phyloP scores from a whole-genome alignment of 2,888 invertebrate species.

The Synanthedon tipuliformis region DNA sequence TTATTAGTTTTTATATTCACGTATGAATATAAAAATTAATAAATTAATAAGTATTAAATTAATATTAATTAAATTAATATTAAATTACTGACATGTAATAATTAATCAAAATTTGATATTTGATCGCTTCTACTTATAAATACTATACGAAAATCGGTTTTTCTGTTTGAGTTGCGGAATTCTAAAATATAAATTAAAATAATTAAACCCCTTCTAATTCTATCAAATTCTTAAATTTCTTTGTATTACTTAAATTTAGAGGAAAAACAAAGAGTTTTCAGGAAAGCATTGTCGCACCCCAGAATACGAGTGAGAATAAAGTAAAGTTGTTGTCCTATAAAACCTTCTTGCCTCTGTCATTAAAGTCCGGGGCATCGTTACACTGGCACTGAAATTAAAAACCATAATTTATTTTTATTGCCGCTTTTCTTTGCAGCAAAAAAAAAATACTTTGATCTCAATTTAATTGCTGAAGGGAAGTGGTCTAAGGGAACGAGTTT shows the following conservation, averaged over 20 bases:
- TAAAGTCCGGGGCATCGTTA: conserved; percentile 13
- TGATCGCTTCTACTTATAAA: too few relatives aligned
- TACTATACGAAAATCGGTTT: too few relatives aligned
- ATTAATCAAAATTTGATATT: too few relatives aligned
- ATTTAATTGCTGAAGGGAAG: conserved; percentile 45
- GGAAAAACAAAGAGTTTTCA: background rate
- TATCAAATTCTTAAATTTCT: too few relatives aligned
- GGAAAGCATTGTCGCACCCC: background rate
- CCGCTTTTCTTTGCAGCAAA: conserved; percentile 29
- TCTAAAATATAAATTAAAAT: too few relatives aligned
- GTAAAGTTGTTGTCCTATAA: conserved; percentile 6
- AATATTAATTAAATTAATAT: too few relatives aligned
- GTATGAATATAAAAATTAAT: too few relatives aligned
- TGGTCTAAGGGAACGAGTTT: conserved; percentile 20
- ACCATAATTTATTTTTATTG: conserved; percentile 60
- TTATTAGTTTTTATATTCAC: too few relatives aligned
- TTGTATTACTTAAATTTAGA: background rate
- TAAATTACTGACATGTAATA: too few relatives aligned
- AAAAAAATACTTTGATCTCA: conserved; percentile 38
- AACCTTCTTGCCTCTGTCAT: conserved; percentile 12
- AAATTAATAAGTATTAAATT: too few relatives aligned
- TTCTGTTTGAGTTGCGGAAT: too few relatives aligned
- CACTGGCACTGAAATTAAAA: conserved; percentile 44
- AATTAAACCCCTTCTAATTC: too few relatives aligned
- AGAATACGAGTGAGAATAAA: conserved; percentile 1